Evolutionary conservation across 2,113 vertebrate genomes (phyloP), one percentile per base, ranked within the genome.

Genomic region (Furnarius figulus): DNA sequence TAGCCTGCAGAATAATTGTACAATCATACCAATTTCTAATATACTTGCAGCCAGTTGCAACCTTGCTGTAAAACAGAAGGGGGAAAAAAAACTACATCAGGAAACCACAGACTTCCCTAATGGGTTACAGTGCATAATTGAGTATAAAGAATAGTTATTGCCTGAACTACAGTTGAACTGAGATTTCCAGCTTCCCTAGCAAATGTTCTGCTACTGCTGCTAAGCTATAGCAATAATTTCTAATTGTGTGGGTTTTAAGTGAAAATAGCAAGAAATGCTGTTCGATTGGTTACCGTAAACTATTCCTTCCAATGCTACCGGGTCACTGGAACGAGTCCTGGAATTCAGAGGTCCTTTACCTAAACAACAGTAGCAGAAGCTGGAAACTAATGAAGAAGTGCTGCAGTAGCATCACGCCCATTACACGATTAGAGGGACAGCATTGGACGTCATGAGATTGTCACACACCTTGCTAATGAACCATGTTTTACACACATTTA

Each of bases 121-220:
- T 93, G 90, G 93, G 92, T 91, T 97, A 94, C 92, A 94, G 87
- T 62, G 93, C 90, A 96, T 97, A 97, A 97, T 96, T 97, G 96
- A 97, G 92, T 97, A 97, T 97, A 97, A 97, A 97, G 96, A 96
- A 97, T 96, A 95, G 93, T 96, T 97, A 97, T 96, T 91, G 91
- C 96, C 85, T 97, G 97, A 97, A 97, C 96, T 97, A 83, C 87
- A 88, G 96, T 96, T 97, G 96, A 97, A 97, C 96, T 93, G 97
- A 97, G 94, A 96, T 94, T 97, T 96, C 95, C 94, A 95, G 93
- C 95, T 97, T 96, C 94, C 94, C 85, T 79, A 90, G 92, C 87
- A 97, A 97, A 95, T 95, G 94, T 83, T 96, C 93, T 96, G 89
- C 80, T 93, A 85, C 93, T 88, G 81, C 81, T 94, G 92, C 92